Conservation (phyloP, 2,888 invertebrate genomes). For the Andrena dorsata region DNA sequence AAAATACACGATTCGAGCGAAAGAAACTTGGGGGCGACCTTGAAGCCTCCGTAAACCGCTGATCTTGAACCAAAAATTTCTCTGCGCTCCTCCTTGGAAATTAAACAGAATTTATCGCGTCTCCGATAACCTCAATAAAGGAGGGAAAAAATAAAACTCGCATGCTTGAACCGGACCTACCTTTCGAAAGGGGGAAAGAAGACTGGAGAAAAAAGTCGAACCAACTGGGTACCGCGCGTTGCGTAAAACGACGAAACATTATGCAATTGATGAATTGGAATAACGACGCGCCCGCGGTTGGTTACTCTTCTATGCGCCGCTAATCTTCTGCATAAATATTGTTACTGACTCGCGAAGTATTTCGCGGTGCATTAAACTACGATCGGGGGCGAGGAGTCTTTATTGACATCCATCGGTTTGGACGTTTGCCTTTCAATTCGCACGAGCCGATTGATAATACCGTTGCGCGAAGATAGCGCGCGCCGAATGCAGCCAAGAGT, state of each 20-base stretch:
- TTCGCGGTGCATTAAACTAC: constrained; percentile 4
- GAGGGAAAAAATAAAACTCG: not conserved
- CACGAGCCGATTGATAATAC: constrained; percentile 15
- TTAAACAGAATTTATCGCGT: not conserved
- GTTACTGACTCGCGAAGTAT: not conserved
- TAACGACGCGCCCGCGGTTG: not conserved
- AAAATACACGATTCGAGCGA: not conserved
- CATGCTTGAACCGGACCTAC: too few relatives aligned
- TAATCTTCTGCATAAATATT: constrained; percentile 40
- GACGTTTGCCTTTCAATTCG: constrained; percentile 28
- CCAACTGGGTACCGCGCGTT: not conserved
- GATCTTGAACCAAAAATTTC: constrained; percentile 1
- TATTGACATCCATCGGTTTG: not conserved
- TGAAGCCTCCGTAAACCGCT: not conserved
- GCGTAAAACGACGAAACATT: not conserved
- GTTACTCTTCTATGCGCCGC: constrained; percentile 2
- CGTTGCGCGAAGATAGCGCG: constrained; percentile 15
- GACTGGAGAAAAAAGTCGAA: not conserved
- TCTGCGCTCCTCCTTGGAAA: not conserved
- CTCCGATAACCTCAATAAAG: not conserved
- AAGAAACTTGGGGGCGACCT: constrained; percentile 1
- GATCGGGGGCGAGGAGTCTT: not conserved
- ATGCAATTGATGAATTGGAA: constrained; percentile 9
- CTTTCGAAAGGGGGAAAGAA: not conserved
- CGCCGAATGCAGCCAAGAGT: constrained; percentile 20